phyloP scores from a whole-genome alignment of 2,888 invertebrate genomes.

The Mythimna ferrago region DNA sequence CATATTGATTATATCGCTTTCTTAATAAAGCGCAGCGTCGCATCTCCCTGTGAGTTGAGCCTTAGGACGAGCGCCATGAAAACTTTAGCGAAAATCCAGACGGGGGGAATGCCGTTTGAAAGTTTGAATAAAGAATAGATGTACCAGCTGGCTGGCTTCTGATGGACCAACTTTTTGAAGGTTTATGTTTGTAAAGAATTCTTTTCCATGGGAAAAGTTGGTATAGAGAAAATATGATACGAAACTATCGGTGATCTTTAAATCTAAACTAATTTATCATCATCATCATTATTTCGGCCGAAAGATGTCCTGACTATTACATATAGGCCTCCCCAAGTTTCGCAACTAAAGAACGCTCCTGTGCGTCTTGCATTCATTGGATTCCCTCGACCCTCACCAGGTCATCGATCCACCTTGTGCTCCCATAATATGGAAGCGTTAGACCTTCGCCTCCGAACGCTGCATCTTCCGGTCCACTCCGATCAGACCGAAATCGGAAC shows the following conservation, averaged over 20 bases:
- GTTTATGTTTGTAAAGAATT: not conserved
- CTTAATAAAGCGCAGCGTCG: not conserved
- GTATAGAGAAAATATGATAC: not conserved
- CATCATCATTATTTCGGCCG: no score
- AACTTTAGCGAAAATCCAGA: slow-evolving; percentile 21
- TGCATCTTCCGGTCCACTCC: no score
- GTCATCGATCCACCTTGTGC: no score
- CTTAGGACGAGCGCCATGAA: slow-evolving; percentile 2
- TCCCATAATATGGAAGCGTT: no score
- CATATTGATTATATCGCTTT: not conserved
- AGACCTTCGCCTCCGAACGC: no score
- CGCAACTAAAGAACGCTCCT: no score
- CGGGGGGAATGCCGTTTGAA: slow-evolving; percentile 8
- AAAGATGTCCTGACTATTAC: no score
- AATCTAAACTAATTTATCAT: no score
- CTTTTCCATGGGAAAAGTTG: not conserved
- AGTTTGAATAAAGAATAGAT: slow-evolving; percentile 32
- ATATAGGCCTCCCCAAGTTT: no score
- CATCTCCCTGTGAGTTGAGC: not conserved
- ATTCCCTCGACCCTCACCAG: no score
- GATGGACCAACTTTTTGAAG: not conserved
- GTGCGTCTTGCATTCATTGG: no score
- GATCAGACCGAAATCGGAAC: no score
- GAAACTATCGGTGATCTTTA: not conserved
- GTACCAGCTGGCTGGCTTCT: slow-evolving; percentile 11